Percentiles rank a stretch among this genome's conserved stretches.
phyloP scores from a whole-genome alignment of 2,113 vertebrate species.

The Ctenomys sociabilis region DNA sequence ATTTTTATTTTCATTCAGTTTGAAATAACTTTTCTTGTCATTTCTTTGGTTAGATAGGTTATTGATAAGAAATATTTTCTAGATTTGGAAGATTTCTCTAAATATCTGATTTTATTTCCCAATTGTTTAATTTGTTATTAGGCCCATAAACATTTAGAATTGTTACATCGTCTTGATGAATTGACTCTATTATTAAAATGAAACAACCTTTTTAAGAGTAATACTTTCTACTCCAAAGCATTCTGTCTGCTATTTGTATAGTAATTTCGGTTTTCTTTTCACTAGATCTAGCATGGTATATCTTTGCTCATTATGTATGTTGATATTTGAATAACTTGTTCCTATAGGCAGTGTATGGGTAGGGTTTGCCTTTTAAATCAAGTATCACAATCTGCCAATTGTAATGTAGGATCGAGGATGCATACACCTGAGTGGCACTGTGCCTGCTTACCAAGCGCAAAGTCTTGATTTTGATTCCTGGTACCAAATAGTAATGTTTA shows the following conservation, averaged over 20 bases:
- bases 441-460: no score
- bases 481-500: background rate
- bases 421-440: no score
- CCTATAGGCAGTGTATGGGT: background rate
- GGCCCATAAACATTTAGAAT: background rate
- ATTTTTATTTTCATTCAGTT: background rate
- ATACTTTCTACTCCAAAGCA: background rate
- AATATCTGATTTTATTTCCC: background rate
- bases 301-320: background rate
- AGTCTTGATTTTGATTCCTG: no score
- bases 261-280: background rate
- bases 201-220: background rate
- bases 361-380: constrained; percentile 22
- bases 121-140: background rate
- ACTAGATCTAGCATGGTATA: background rate
- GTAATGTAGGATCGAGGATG: background rate
- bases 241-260: background rate
- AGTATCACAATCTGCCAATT: background rate
- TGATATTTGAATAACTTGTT: background rate
- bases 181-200: background rate
- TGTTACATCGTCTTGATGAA: background rate
- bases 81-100: background rate
- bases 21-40: background rate
- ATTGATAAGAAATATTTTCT: background rate
- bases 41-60: background rate